These are phyloP conservation scores for Anniella stebbinsi DNA, from an alignment of 2,797 vertebrate genomes.

Conservation along the genomic window DNA sequence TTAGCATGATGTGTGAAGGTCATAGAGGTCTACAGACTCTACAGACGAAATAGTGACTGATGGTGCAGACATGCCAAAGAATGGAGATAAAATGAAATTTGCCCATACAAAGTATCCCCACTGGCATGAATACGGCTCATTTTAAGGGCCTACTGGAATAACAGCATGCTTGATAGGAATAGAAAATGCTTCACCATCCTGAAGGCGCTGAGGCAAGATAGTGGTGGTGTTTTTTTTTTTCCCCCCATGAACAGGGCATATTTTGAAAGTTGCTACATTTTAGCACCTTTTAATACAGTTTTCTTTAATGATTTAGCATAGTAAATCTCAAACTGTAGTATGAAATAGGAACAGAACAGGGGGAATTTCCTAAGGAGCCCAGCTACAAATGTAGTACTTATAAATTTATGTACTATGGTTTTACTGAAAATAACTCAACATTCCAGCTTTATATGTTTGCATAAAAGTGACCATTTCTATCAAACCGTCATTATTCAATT, in stretches of 20 bases:
- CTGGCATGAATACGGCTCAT: conserved; percentile 15
- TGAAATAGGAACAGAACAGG: background rate
- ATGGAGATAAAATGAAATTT: conserved; percentile 22
- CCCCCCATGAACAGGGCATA: background rate
- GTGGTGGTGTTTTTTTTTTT: background rate
- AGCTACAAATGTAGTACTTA: background rate
- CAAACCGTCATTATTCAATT: background rate
- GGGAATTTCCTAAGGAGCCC: background rate
- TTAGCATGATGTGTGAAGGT: too few relatives aligned
- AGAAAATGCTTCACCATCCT: conserved; percentile 6
- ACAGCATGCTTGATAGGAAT: background rate
- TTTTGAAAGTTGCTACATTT: conserved; percentile 15
- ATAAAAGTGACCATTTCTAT: background rate
- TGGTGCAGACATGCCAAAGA: conserved; percentile 3
- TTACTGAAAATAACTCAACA: background rate
- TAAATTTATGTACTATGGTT: background rate
- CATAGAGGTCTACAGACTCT: background rate
- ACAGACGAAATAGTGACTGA: conserved; percentile 24
- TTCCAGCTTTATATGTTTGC: background rate
- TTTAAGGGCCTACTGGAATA: conserved; percentile 28
- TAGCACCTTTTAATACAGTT: conserved; percentile 19
- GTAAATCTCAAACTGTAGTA: background rate
- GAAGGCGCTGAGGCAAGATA: background rate
- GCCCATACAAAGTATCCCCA: conserved; percentile 25
- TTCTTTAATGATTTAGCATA: conserved; percentile 22